These are phyloP conservation scores for Carassius gibelio DNA, from an alignment of 2,113 vertebrate species.

Conservation along the genomic window DNA sequence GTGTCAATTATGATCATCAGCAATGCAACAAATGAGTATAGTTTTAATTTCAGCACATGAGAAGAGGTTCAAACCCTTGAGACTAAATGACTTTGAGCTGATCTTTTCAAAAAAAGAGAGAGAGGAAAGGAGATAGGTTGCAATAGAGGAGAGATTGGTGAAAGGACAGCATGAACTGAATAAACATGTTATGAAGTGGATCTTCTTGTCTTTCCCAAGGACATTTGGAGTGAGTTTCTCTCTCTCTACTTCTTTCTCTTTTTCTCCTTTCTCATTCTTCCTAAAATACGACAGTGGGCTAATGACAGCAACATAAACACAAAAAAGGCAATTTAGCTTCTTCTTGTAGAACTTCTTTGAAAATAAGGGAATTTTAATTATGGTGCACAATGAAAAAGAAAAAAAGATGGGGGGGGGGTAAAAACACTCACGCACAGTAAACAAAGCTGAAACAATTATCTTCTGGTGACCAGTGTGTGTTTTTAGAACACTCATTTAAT, in stretches of 20 bases:
- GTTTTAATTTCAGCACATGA: constrained; percentile 22
- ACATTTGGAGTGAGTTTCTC: constrained; percentile 66
- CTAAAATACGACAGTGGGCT: constrained; percentile 66
- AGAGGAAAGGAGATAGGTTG: constrained; percentile 24
- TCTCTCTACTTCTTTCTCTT: constrained; percentile 35
- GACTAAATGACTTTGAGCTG: constrained; percentile 32
- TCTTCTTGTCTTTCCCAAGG: constrained; percentile 74
- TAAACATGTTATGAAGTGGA: constrained; percentile 66
- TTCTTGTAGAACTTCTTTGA: constrained; percentile 81
- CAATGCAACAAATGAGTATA: constrained; percentile 32
- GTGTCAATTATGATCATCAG: constrained; percentile 35
- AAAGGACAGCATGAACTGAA: constrained; percentile 34
- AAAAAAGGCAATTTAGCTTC: constrained; percentile 81
- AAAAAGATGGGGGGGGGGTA: constrained; percentile 58
- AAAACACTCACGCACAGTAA: constrained; percentile 79
- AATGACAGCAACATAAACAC: constrained; percentile 79
- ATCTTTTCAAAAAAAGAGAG: constrained; percentile 26
- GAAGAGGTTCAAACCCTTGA: constrained; percentile 35
- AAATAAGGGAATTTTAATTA: constrained; percentile 85
- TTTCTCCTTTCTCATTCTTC: constrained; percentile 61
- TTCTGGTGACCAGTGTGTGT: constrained; percentile 83
- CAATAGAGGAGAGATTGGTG: constrained; percentile 17
- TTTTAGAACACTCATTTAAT: constrained; percentile 83
- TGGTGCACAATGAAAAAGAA: constrained; percentile 76
- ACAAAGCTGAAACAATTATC: constrained; percentile 85